These are phyloP conservation scores for Sebastes vulpes DNA, from an alignment of 2,797 vertebrate species.

Conservation along the genomic window DNA sequence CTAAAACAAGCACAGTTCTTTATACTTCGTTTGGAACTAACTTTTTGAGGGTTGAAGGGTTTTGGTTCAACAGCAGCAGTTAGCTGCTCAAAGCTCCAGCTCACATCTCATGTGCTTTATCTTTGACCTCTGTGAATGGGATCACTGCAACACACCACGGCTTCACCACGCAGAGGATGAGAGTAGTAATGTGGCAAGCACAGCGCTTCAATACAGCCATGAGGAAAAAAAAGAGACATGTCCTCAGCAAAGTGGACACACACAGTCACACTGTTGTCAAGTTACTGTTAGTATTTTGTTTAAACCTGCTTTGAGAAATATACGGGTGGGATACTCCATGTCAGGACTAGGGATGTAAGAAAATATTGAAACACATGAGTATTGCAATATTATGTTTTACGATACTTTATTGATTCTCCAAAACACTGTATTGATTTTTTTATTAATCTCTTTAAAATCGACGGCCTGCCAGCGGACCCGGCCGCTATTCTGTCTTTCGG, in stretches of 20 bases:
- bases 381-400: accelerated
- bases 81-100: neutral
- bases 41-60: neutral
- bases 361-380: too few species aligned
- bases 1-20: neutral
- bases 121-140: neutral
- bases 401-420: too few species aligned
- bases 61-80: constrained; percentile 32
- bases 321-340: neutral
- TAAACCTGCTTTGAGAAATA: constrained; percentile 40
- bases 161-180: constrained; percentile 39
- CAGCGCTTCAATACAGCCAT: constrained; percentile 7
- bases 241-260: constrained; percentile 22
- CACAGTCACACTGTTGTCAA: neutral
- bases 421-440: too few species aligned
- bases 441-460: too few species aligned
- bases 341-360: too few species aligned
- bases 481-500: too few species aligned
- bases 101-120: neutral
- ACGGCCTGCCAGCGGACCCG: too few species aligned
- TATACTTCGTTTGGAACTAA: neutral
- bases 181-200: constrained; percentile 32
- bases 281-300: neutral
- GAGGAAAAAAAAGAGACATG: neutral
- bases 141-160: constrained; percentile 14